Evolutionary conservation across 2,888 invertebrate genomes (phyloP).

Genomic region (Melinaea menophilus): DNA sequence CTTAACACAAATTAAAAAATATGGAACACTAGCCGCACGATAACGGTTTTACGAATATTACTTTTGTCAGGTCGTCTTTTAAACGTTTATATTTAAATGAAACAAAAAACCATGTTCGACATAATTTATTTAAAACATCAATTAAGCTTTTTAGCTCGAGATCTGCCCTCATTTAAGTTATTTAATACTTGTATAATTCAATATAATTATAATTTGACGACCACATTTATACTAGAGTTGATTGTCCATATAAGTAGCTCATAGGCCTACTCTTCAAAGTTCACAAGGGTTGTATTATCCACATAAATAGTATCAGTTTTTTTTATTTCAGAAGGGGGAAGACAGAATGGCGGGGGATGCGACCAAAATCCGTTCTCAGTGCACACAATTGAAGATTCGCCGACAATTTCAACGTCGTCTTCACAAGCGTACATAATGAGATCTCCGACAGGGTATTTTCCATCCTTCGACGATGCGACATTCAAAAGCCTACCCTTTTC

Average conservation of each 20-base stretch:
- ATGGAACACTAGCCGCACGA: too few relatives aligned
- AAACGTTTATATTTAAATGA: too few relatives aligned
- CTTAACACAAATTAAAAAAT: too few relatives aligned
- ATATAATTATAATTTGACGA: too few relatives aligned
- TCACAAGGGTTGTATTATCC: conserved; percentile 64
- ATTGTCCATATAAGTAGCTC: too few relatives aligned
- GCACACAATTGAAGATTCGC: conserved; percentile 90
- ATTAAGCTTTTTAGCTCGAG: too few relatives aligned
- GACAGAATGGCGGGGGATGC: conserved; percentile 89
- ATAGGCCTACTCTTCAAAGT: conserved; percentile 45
- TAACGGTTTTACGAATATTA: too few relatives aligned
- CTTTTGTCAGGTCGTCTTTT: too few relatives aligned
- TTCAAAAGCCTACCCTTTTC: conserved; percentile 80
- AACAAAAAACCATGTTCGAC: too few relatives aligned
- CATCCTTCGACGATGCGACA: conserved; percentile 54
- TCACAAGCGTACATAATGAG: conserved; percentile 84
- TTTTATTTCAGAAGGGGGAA: conserved; percentile 54
- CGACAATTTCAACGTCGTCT: conserved; percentile 65
- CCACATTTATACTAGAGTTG: neutral
- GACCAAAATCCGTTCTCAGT: conserved; percentile 94
- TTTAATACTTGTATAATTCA: too few relatives aligned
- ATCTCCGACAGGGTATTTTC: conserved; percentile 87
- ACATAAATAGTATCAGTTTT: conserved; percentile 62
- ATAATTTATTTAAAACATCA: too few relatives aligned
- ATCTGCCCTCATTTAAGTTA: too few relatives aligned